phyloP scores from a whole-genome alignment of 2,888 invertebrate genomes.

The Andrena dorsata region DNA sequence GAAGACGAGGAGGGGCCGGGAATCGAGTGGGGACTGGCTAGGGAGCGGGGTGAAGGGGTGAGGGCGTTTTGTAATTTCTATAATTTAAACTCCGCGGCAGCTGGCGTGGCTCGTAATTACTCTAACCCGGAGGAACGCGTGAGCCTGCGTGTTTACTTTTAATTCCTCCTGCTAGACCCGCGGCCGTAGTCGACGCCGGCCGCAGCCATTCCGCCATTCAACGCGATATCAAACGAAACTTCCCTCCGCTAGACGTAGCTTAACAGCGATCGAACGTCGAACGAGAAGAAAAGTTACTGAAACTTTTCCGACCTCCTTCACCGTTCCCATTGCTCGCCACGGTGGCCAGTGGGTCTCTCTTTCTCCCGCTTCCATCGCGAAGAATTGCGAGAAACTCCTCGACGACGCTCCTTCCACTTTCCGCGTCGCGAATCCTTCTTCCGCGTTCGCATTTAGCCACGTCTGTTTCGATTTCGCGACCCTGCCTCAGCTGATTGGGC shows the following conservation, averaged over 20 bases:
- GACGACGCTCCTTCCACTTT: not conserved
- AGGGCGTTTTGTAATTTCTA: conserved; percentile 84
- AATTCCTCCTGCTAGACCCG: conserved; percentile 74
- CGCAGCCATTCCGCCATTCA: conserved; percentile 73
- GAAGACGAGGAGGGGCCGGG: conserved; percentile 11
- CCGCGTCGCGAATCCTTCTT: not conserved
- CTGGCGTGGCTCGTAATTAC: conserved; percentile 84
- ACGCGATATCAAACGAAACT: conserved; percentile 75
- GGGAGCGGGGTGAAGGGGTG: conserved; percentile 67
- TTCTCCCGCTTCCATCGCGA: conserved; percentile 32
- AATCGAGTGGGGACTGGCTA: conserved; percentile 32
- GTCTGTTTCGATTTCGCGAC: not conserved
- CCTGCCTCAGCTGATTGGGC: not conserved
- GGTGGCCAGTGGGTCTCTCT: conserved; percentile 27
- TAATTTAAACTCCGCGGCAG: conserved; percentile 84
- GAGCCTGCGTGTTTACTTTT: conserved; percentile 82
- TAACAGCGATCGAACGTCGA: conserved; percentile 59
- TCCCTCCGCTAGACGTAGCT: conserved; percentile 40
- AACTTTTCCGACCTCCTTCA: conserved; percentile 38
- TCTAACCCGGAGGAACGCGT: conserved; percentile 84
- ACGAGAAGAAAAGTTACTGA: conserved; percentile 50
- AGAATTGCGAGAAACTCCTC: conserved; percentile 71
- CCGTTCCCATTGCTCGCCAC: conserved; percentile 32
- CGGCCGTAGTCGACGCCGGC: conserved; percentile 40
- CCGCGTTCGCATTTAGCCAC: not conserved